phyloP scores from a whole-genome alignment of 2,888 invertebrate genomes.

The Odontocolon sp. region DNA sequence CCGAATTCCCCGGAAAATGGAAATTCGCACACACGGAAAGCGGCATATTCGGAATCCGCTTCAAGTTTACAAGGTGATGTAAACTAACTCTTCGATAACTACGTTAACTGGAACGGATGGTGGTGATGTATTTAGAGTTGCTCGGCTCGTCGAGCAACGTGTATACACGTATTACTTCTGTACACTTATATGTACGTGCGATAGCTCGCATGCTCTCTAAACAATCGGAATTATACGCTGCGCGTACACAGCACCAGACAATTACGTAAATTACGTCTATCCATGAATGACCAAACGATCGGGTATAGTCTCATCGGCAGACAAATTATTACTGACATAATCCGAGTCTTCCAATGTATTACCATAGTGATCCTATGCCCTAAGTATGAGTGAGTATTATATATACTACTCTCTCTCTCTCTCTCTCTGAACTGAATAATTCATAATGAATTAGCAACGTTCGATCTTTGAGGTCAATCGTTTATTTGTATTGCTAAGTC shows the following conservation, averaged over 20 bases:
- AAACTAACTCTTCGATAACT: slow-evolving; percentile 31
- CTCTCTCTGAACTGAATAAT: neutral
- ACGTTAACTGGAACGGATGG: slow-evolving; percentile 52
- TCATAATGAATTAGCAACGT: slow-evolving; percentile 44
- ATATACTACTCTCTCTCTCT: no score
- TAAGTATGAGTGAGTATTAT: no score
- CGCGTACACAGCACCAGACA: slow-evolving; percentile 14
- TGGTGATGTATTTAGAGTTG: slow-evolving; percentile 33
- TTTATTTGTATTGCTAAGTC: neutral
- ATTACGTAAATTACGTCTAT: slow-evolving; percentile 20
- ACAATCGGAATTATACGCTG: slow-evolving; percentile 45
- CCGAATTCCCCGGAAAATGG: neutral
- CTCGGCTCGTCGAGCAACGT: slow-evolving; percentile 25
- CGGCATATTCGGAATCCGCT: slow-evolving; percentile 27
- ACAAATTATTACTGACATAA: slow-evolving; percentile 46
- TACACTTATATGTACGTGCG: slow-evolving; percentile 24
- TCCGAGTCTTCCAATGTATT: slow-evolving; percentile 25
- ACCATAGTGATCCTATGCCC: slow-evolving; percentile 41
- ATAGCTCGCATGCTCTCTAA: slow-evolving; percentile 30
- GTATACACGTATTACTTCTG: slow-evolving; percentile 37
- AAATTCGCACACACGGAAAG: slow-evolving; percentile 16
- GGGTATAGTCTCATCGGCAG: slow-evolving; percentile 20
- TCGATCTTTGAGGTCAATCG: neutral
- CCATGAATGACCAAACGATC: slow-evolving; percentile 31
- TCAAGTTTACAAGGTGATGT: slow-evolving; percentile 24